Evolutionary conservation across 2,113 vertebrate species (phyloP).

Genomic region (Scortum barcoo): DNA sequence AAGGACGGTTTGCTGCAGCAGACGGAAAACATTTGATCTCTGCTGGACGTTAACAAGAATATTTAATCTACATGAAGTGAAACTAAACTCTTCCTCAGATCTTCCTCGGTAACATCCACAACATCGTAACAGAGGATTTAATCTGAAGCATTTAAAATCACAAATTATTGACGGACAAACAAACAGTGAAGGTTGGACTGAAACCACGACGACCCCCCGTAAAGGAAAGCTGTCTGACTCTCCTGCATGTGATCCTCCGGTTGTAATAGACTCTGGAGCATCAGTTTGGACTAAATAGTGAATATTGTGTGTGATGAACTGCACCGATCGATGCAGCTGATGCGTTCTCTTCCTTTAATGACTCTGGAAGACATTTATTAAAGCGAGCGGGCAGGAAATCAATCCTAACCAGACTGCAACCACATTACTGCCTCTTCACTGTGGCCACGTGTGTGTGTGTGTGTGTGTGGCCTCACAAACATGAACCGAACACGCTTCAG

Average conservation of each 20-base stretch:
- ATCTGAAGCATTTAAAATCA: not conserved
- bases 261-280: slow-evolving; percentile 51
- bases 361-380: slow-evolving; percentile 76
- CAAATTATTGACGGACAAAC: not conserved
- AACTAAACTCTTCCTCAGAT: too few species aligned
- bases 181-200: slow-evolving; percentile 11
- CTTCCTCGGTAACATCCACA: too few species aligned
- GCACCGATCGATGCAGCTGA: slow-evolving; percentile 58
- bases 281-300: slow-evolving; percentile 64
- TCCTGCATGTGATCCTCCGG: slow-evolving; percentile 15
- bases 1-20: too few species aligned
- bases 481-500: not conserved
- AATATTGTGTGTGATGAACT: slow-evolving; percentile 66
- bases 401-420: slow-evolving; percentile 68
- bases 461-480: not conserved
- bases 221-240: not conserved
- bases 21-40: not conserved
- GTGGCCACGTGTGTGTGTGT: slow-evolving; percentile 15
- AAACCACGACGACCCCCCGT: too few species aligned
- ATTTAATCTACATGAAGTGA: too few species aligned
- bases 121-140: not conserved
- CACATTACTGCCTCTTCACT: slow-evolving; percentile 66
- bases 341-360: slow-evolving; percentile 66
- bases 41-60: too few species aligned
- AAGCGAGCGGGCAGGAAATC: slow-evolving; percentile 73